Conservation (phyloP, 2,797 vertebrate genomes). For the Sebastes taczanowskii region DNA sequence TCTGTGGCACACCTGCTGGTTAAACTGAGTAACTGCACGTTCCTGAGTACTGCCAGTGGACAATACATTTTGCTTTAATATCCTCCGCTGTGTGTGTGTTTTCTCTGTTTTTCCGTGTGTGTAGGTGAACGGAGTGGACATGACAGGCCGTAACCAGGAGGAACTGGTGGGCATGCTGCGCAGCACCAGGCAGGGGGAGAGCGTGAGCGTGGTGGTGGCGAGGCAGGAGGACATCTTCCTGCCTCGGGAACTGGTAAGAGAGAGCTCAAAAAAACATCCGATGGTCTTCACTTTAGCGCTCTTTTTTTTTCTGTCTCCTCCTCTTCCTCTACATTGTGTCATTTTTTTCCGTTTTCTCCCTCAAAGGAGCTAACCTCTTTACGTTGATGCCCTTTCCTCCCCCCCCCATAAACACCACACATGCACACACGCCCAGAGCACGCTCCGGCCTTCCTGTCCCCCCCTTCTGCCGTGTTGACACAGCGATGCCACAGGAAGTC, state of each 20-base stretch:
- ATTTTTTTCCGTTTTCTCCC: background rate
- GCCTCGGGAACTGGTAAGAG: slow-evolving; percentile 91
- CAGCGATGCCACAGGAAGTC: slow-evolving; percentile 68
- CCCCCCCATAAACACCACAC: slow-evolving; percentile 9
- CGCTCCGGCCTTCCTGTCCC: slow-evolving; percentile 62
- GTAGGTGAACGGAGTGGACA: slow-evolving; percentile 92
- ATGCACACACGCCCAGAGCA: slow-evolving; percentile 15
- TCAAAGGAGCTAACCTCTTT: background rate
- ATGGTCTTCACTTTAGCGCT: background rate
- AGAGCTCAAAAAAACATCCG: background rate
- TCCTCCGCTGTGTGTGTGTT: background rate
- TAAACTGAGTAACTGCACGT: background rate
- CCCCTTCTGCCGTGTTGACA: slow-evolving; percentile 65
- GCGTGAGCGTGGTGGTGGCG: slow-evolving; percentile 84
- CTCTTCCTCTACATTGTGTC: slow-evolving; percentile 41
- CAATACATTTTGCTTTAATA: slow-evolving; percentile 20
- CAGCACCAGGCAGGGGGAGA: slow-evolving; percentile 93
- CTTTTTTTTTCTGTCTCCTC: background rate
- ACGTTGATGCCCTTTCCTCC: background rate
- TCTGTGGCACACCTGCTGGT: slow-evolving; percentile 12
- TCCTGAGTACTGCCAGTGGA: background rate
- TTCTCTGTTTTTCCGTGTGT: background rate
- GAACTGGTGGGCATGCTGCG: slow-evolving; percentile 94
- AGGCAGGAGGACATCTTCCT: slow-evolving; percentile 91
- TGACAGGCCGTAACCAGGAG: slow-evolving; percentile 90